phyloP scores from a whole-genome alignment of 2,888 invertebrate genomes.

The Cryptophagus acutangulus region DNA sequence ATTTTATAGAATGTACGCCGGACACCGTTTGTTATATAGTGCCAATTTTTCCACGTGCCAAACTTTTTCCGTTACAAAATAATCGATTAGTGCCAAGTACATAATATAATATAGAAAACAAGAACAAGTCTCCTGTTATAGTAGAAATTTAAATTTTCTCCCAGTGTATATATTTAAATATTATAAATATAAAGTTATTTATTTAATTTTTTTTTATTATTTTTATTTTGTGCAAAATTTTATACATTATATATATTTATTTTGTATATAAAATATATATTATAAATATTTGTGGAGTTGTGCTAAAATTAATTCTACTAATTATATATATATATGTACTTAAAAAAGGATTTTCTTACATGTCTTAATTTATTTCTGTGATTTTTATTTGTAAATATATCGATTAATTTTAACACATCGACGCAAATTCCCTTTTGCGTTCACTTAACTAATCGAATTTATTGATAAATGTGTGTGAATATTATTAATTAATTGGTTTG shows the following conservation, averaged over 20 bases:
- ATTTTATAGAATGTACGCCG: no score
- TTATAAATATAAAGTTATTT: slow-evolving; percentile 20
- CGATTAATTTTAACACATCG: slow-evolving; percentile 29
- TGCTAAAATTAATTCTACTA: slow-evolving; percentile 19
- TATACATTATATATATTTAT: no score
- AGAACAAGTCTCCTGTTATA: no score
- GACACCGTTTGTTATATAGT: no score
- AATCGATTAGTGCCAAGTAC: slow-evolving; percentile 32
- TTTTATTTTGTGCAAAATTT: slow-evolving; percentile 26
- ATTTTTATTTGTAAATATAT: slow-evolving; percentile 29
- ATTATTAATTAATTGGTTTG: slow-evolving; percentile 26
- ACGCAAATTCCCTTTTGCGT: no score
- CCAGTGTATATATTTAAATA: slow-evolving; percentile 30
- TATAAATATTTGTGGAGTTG: slow-evolving; percentile 22
- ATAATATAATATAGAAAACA: slow-evolving; percentile 24
- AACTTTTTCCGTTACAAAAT: slow-evolving; percentile 31
- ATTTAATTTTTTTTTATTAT: no score
- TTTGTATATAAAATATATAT: slow-evolving; percentile 32
- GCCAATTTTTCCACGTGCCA: slow-evolving; percentile 41
- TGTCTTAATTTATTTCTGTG: slow-evolving; percentile 28
- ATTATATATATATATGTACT: slow-evolving; percentile 1
- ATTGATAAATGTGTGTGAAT: slow-evolving; percentile 14
- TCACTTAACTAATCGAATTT: no score
- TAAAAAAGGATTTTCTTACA: slow-evolving; percentile 8
- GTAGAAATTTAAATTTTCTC: slow-evolving; percentile 16